Base-by-base conservation (phyloP, 2,888 invertebrate species). In the Ectemnius lituratus region DNA sequence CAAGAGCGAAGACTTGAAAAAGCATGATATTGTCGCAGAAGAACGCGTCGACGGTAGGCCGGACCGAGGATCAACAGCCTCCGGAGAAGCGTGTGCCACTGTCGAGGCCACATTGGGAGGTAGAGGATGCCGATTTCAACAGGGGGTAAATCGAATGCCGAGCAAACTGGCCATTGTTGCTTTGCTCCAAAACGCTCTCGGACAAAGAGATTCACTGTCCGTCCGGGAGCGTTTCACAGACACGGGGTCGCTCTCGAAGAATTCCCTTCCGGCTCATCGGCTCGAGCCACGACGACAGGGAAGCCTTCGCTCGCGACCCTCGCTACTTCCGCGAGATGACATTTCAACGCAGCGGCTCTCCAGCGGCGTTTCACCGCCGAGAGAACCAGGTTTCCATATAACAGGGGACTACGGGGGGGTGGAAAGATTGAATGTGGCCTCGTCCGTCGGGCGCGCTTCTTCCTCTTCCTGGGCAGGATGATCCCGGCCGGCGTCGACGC, bases 91-190 rank as follows among this genome's bases (percentile, higher is more conserved):
- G 5, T 37, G 6, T 37, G 37, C 37, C 37, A 11, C 37, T 13
- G 52, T 11, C 64, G 62, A 62, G 63, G 56, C 45, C 11, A 37
- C 56, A 20, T 20, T 47, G 18, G 16, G 14, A 8, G 4, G 4
- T 52, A 16, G 52, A 14, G 14, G n/a, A 14, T 16, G 52, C 52
- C 52, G 16, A 52, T 16, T 52, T 16, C 52, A 16, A 16, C 16
- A 47, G n/a, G 27, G 57, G 62, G 45, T 69, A 66, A 66, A 62
- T 70, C 70, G 75, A 76, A 69, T 66, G 72, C 67, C 76, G 69
- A 66, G 59, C 62, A 64, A 76, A 72, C 77, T 76, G 78, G 67
- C 76, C 76, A 70, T 76, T 67, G 76, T 75, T 76, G 71, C 73
- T 52, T 62, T 67, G 63, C 28, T 67, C 45, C 20, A 62, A 68